A percentile compares a stretch with the other conserved stretches of the same genome.
Conservation (phyloP, 2,113 vertebrate species). For the Ammodytes dubius region DNA sequence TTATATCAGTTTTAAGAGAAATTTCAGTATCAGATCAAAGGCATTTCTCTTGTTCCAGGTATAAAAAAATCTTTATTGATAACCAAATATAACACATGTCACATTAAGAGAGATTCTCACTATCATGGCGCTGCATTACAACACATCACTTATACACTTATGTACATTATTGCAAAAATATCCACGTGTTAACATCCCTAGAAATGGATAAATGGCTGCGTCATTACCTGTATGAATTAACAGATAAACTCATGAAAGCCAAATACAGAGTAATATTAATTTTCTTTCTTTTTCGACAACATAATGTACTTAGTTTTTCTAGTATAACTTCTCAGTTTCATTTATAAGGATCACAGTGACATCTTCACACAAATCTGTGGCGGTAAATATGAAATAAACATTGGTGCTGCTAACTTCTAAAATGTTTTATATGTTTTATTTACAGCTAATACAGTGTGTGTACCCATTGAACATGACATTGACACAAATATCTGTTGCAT, state of each 20-base stretch:
- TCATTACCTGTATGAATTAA: conserved; percentile 2
- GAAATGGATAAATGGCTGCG: conserved; percentile 31
- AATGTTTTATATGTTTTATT: not conserved
- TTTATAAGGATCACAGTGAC: conserved; percentile 6
- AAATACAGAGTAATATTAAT: conserved; percentile 15
- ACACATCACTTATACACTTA: conserved; percentile 56
- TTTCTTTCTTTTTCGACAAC: not conserved
- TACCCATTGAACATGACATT: conserved; percentile 5
- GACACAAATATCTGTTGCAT: conserved; percentile 8
- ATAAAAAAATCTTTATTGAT: conserved; percentile 80
- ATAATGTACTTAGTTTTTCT: not conserved
- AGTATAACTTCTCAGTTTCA: not conserved
- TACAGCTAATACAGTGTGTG: not conserved
- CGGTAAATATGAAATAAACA: conserved; percentile 12
- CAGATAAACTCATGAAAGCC: conserved; percentile 21
- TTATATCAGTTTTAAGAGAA: not conserved
- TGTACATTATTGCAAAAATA: conserved; percentile 74
- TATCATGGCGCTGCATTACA: conserved; percentile 41
- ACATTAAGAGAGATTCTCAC: conserved; percentile 48
- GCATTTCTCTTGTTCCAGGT: conserved; percentile 39
- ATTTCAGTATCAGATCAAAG: not conserved
- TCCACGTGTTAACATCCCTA: conserved; percentile 9
- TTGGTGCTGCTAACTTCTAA: conserved; percentile 21
- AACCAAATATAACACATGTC: conserved; percentile 65
- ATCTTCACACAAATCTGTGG: conserved; percentile 18